Percentiles rank a stretch among this genome's conserved stretches.
Evolutionary conservation across 64 coral and sea anemone species (phyloP).

Genomic region (Acropora yongei): DNA sequence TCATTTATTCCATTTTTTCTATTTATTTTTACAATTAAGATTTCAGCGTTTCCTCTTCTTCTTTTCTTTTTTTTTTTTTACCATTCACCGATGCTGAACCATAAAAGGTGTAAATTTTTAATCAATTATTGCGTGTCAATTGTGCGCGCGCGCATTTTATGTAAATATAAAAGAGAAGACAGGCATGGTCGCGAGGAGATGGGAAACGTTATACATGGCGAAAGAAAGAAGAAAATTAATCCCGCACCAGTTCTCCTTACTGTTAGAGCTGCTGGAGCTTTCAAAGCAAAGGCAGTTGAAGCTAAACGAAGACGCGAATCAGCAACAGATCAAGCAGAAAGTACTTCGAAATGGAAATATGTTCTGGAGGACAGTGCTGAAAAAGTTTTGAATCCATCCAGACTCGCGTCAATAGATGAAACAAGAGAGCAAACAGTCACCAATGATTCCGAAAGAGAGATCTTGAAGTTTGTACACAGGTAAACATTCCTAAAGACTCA

Average conservation of each 20-base stretch:
- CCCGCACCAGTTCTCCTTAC: neutral
- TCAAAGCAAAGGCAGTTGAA: neutral
- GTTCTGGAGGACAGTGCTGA: neutral
- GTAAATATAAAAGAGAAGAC: too few relatives aligned
- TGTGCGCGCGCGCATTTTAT: neutral
- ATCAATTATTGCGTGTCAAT: neutral
- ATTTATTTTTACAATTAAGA: too few relatives aligned
- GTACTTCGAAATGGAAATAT: neutral
- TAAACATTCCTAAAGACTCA: neutral
- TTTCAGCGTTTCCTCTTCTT: too few relatives aligned
- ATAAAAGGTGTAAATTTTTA: too few relatives aligned
- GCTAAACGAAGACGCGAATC: neutral
- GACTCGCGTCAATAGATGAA: neutral
- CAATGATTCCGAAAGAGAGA: neutral
- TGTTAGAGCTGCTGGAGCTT: neutral
- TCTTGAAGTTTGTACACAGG: constrained; percentile 28
- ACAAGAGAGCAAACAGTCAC: neutral
- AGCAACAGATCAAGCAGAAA: constrained; percentile 4
- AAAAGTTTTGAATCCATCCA: neutral
- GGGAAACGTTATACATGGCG: constrained; percentile 9
- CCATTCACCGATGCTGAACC: too few relatives aligned
- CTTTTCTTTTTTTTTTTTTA: too few relatives aligned
- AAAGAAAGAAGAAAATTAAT: neutral
- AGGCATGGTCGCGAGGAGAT: neutral
- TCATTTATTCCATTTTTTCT: too few relatives aligned